Conservation (phyloP, 2,113 vertebrate genomes). For the Penelope pileata region DNA sequence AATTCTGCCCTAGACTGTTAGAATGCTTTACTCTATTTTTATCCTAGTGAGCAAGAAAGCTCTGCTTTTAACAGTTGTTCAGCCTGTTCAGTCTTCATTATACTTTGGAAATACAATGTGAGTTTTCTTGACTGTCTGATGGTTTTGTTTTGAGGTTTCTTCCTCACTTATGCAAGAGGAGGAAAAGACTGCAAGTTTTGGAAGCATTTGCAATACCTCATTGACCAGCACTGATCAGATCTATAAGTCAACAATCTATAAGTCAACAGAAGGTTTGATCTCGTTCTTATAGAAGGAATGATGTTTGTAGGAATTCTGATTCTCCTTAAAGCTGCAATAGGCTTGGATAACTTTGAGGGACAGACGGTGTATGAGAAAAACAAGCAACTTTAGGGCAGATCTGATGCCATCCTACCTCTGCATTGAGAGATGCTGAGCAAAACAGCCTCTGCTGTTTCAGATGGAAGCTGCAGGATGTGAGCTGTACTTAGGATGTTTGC, state of each 20-base stretch:
- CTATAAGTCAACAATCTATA: accelerated
- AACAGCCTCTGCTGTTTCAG: not conserved
- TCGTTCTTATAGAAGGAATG: not conserved
- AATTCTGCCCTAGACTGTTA: not conserved
- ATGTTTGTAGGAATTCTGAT: accelerated
- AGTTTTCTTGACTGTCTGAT: not conserved
- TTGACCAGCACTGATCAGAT: not conserved
- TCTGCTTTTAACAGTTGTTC: not conserved
- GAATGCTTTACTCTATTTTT: not conserved
- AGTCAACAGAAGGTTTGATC: not conserved
- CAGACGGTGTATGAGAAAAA: not conserved
- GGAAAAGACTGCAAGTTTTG: not conserved
- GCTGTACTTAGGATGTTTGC: not conserved
- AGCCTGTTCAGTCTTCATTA: not conserved
- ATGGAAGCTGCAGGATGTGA: not conserved
- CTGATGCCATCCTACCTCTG: not conserved
- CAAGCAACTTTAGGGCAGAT: not conserved
- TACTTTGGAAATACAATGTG: not conserved
- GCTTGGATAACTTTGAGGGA: not conserved
- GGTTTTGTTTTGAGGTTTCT: not conserved
- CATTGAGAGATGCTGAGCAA: not conserved
- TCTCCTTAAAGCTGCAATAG: not conserved
- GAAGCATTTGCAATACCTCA: not conserved
- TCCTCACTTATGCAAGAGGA: not conserved
- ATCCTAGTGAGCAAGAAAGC: not conserved